Percentiles rank a stretch among this genome's conserved stretches.
phyloP scores from a whole-genome alignment of 35 echinoderm and acorn worm species.

The Heliocidaris tuberculata region DNA sequence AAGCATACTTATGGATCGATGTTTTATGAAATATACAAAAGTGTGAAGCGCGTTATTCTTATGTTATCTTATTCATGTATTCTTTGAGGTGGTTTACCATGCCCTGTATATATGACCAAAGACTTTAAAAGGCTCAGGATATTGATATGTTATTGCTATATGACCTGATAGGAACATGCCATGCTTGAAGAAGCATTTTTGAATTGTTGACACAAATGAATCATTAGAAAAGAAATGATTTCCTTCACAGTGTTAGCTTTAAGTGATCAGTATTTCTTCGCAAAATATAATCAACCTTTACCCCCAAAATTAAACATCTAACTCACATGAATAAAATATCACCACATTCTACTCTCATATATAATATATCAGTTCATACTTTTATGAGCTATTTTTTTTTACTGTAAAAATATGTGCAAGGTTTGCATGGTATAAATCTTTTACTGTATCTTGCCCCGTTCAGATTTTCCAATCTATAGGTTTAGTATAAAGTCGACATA shows the following conservation, averaged over 20 bases:
- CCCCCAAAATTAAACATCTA: background rate
- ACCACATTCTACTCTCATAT: background rate
- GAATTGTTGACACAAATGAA: background rate
- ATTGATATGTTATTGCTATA: background rate
- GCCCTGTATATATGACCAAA: no score
- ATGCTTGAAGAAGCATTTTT: background rate
- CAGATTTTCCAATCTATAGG: conserved; percentile 7
- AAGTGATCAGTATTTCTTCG: background rate
- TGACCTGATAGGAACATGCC: background rate
- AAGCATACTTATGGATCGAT: no score
- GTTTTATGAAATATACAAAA: no score
- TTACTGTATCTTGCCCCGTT: conserved; percentile 38
- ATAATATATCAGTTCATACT: background rate
- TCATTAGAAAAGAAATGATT: background rate
- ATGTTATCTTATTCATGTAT: no score
- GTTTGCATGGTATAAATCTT: background rate
- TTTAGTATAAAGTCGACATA: background rate
- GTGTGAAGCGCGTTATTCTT: no score
- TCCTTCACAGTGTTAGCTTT: background rate
- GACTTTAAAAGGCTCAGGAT: background rate
- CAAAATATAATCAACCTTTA: background rate
- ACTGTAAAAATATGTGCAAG: conserved; percentile 7
- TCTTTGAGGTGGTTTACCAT: no score
- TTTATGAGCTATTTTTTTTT: background rate
- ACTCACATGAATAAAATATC: background rate